Evolutionary conservation across 2,797 vertebrate species (phyloP).

Genomic region (Sebastolobus alascanus): DNA sequence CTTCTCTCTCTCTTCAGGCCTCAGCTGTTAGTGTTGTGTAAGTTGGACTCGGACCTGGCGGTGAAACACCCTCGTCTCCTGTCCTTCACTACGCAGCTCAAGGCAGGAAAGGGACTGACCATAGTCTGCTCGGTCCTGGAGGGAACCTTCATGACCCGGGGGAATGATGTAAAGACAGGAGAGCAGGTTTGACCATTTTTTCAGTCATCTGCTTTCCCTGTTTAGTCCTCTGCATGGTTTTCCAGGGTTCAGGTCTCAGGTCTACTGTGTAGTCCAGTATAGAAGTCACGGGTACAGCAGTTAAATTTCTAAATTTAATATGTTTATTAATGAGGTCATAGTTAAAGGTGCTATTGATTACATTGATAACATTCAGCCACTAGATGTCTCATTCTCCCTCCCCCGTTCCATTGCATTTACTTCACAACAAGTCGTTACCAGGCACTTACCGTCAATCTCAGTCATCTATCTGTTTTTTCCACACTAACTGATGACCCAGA

Average conservation of each 20-base stretch:
- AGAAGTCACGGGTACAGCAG: background rate
- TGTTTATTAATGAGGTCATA: too few relatives aligned
- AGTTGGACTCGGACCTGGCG: constrained; percentile 85
- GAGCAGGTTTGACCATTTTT: constrained; percentile 85
- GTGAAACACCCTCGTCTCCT: constrained; percentile 93
- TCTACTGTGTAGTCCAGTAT: background rate
- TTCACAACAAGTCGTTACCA: too few relatives aligned
- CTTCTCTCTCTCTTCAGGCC: constrained; percentile 82
- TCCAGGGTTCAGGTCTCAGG: background rate
- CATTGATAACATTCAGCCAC: too few relatives aligned
- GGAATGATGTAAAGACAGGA: constrained; percentile 85
- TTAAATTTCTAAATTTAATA: too few relatives aligned
- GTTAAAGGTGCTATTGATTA: too few relatives aligned
- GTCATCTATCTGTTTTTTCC: too few relatives aligned
- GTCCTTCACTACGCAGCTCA: constrained; percentile 93
- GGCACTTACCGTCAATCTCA: too few relatives aligned
- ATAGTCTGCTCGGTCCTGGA: constrained; percentile 93
- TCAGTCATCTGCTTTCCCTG: background rate
- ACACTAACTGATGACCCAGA: too few relatives aligned
- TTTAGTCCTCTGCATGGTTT: background rate
- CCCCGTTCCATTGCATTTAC: too few relatives aligned
- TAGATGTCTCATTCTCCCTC: too few relatives aligned
- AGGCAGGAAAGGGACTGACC: constrained; percentile 95
- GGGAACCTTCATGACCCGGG: constrained; percentile 91
- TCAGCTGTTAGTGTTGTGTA: constrained; percentile 93